Evolutionary conservation across 1,140 invertebrate species (phyloP), one percentile per base, ranked within the genome.

Genomic region (Cecropterus lyciades): DNA sequence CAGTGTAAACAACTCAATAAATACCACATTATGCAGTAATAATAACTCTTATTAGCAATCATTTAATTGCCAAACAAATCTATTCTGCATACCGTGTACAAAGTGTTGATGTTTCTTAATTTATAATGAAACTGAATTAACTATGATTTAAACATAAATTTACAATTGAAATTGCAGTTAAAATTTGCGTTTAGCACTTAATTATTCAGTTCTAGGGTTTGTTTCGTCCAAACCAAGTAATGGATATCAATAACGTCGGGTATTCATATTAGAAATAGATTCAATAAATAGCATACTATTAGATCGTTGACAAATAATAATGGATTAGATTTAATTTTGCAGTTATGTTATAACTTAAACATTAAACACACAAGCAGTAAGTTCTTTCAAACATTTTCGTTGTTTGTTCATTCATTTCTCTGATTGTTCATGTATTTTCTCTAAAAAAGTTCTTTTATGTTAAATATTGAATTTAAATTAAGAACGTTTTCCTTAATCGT

Each of bases 71-170:
- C 37, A 37, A 37, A 9, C 45, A 33, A 49, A 37, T 49, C 14
- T 17, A 49, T 49, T 49, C 24, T 37, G 30, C 57, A 60, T 13
- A 49, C 56, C 10, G 14, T 16, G n/a, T n/a, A 7, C 27, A 33
- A 48, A n/a, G 9, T n/a, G 42, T 46, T 59, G 51, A 53, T 53
- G 56, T 59, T 59, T 59, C 56, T 59, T 59, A 59, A 43, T 60
- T 48, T 48, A 48, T 48, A 60, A 60, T 60, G 48, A 60, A 43
- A 16, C 10, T n/a, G 43, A 14, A 60, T 60, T 20, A 55, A 55
- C 27, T 30, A 60, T 42, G 56, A 48, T 43, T 30, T 60, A 48
- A 60, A 48, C 20, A 45, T 14, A 30, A 27, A 60, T 60, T 60
- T 48, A 27, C 43, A 60, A 48, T 60, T 46, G 45, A 48, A 60